These are phyloP conservation scores for Pardosa pseudoannulata DNA, from an alignment of 2,888 invertebrate species.

Conservation along the genomic window DNA sequence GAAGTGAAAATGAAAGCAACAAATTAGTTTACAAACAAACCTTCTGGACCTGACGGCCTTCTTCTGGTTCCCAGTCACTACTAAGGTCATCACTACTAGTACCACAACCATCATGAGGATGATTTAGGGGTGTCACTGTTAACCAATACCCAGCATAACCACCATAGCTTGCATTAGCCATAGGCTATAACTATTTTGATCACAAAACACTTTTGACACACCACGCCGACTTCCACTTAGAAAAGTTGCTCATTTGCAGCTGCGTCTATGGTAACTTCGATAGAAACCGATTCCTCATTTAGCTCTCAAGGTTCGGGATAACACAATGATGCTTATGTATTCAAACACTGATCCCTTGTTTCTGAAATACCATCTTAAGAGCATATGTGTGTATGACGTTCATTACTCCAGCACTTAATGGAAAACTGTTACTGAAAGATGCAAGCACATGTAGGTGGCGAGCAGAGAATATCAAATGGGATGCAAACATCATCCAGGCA, in stretches of 20 bases:
- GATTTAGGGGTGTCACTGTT: conserved; percentile 32
- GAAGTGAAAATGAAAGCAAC: no score
- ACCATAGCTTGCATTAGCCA: conserved; percentile 32
- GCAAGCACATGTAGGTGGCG: neutral
- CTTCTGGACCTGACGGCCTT: conserved; percentile 35
- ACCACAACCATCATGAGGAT: conserved; percentile 81
- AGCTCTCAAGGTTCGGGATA: neutral
- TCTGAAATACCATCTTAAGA: conserved; percentile 24
- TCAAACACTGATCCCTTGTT: conserved; percentile 28
- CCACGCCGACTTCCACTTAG: neutral
- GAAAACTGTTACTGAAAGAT: neutral
- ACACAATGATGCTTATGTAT: conserved; percentile 27
- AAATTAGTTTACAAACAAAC: neutral
- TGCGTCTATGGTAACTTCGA: neutral
- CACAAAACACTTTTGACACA: neutral
- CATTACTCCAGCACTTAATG: conserved; percentile 11
- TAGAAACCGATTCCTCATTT: conserved; percentile 8
- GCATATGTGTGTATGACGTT: conserved; percentile 17
- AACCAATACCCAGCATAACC: conserved; percentile 37
- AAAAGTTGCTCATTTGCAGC: conserved; percentile 15
- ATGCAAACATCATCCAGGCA: neutral
- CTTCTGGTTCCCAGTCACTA: conserved; percentile 88
- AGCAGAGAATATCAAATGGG: neutral
- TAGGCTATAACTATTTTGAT: conserved; percentile 20
- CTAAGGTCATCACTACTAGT: conserved; percentile 94